Evolutionary conservation across 2,113 vertebrate species (phyloP), one percentile per base, ranked within the genome.

Genomic region (Lasiurus cinereus): DNA sequence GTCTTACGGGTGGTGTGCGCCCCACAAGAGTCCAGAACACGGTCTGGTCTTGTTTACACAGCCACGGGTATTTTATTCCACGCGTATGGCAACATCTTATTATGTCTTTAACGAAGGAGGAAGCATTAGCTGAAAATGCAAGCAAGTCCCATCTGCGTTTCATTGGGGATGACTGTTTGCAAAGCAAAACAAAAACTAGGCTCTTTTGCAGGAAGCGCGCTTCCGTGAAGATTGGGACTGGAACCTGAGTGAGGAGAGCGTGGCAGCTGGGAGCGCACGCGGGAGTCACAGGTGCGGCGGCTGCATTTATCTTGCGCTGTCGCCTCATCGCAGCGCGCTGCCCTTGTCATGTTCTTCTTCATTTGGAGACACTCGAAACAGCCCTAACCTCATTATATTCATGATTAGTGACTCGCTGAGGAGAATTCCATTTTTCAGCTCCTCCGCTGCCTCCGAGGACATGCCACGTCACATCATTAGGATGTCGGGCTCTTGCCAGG

Each of bases 221-320:
- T 39, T 16, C 14, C 3, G 2, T 3, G 74, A 39, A 19, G 76
- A 73, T 1, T 0, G 15, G 43, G 50, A 14, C 36, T 0, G 85
- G 80, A 72, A 19, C 0, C 21, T 0, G 36, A 8, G 24, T 2
- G 0, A 3, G 52, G 54, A 31, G 74, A 14, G 66, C 6, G 15
- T 6, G 3, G 2, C 39, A 15, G 13, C 18, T 1, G 24, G 39
- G 66, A 54, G 56, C 12, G 0, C 1, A 1, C 0, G 0, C 0
- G 64, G 9, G 6, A 56, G 87, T 18, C 43, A 2, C 9, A 66
- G 56, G 64, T 1, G 48, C 70, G 36, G 43, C 3, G 2, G 52
- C 11, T 27, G 5, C 31, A 0, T 80, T 54, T 52, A 5, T 14
- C 69, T 0, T 3, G 31, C 8, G 7, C 0, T 16, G 36, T 50